phyloP scores from a whole-genome alignment of 2,113 vertebrate genomes.

The Fregetta grallaria region DNA sequence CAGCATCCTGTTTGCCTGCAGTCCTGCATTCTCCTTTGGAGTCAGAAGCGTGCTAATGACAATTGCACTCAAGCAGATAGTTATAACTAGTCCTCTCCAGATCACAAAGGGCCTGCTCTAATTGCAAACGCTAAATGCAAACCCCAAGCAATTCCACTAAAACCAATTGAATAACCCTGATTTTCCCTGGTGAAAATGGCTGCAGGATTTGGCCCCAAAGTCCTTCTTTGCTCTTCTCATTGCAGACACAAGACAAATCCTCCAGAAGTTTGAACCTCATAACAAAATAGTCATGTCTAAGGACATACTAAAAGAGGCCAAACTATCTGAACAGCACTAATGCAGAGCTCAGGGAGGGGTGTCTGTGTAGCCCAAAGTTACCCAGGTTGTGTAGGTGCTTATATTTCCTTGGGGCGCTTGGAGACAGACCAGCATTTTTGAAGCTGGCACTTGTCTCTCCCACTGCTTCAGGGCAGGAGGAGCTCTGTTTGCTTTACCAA shows the following conservation, averaged over 20 bases:
- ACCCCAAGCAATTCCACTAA: not conserved
- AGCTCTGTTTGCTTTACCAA: not conserved
- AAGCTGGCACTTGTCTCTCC: not conserved
- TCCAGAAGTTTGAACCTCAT: not conserved
- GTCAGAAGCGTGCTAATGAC: not conserved
- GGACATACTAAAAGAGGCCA: not conserved
- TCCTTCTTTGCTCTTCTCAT: not conserved
- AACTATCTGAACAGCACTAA: not conserved
- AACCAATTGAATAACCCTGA: not conserved
- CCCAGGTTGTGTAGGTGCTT: not conserved
- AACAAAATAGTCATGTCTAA: not conserved
- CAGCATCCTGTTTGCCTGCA: accelerated
- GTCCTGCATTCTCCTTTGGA: not conserved
- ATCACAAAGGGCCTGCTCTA: not conserved
- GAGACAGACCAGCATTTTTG: not conserved
- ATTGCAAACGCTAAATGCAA: not conserved
- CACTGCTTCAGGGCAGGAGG: not conserved
- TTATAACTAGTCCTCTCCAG: not conserved
- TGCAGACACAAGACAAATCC: not conserved
- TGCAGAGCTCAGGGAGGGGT: not conserved
- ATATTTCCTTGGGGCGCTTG: not conserved
- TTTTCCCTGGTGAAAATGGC: not conserved
- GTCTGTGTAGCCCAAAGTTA: not conserved
- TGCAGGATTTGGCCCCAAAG: not conserved
- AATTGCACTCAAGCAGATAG: not conserved